Evolutionary conservation across 2,888 invertebrate species (phyloP).

Genomic region (Patella pellucida): DNA sequence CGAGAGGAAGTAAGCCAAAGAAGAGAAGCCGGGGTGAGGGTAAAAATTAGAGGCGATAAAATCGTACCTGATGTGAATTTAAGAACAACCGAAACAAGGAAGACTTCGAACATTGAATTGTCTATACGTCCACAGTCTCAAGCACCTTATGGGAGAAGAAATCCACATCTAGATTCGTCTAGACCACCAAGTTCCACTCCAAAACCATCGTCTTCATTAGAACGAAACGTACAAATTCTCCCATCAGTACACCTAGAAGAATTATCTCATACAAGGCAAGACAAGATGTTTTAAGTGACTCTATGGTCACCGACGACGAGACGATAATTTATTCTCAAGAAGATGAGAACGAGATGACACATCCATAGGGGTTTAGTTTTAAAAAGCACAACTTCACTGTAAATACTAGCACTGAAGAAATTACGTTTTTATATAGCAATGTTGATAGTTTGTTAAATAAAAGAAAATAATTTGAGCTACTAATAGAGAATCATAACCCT

Average conservation of each 20-base stretch:
- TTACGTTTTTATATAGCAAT: background rate
- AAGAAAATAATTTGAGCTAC: background rate
- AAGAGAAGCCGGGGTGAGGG: background rate
- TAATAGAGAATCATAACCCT: background rate
- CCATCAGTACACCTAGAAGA: too few relatives aligned
- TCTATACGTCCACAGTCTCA: too few relatives aligned
- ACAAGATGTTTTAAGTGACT: background rate
- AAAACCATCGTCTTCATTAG: too few relatives aligned
- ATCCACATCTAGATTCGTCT: too few relatives aligned
- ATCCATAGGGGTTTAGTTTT: background rate
- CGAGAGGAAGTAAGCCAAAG: background rate
- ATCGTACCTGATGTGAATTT: background rate
- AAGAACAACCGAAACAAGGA: background rate
- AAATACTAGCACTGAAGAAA: background rate
- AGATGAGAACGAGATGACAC: background rate
- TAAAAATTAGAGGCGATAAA: background rate
- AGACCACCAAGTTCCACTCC: too few relatives aligned
- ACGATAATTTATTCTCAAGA: background rate
- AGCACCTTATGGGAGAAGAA: too few relatives aligned
- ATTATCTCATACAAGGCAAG: too few relatives aligned
- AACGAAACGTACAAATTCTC: too few relatives aligned
- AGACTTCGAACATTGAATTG: background rate
- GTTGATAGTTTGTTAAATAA: background rate
- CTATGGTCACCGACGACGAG: background rate
- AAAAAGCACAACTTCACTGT: background rate